Conservation (phyloP, 1,140 invertebrate species). For the Mya arenaria region DNA sequence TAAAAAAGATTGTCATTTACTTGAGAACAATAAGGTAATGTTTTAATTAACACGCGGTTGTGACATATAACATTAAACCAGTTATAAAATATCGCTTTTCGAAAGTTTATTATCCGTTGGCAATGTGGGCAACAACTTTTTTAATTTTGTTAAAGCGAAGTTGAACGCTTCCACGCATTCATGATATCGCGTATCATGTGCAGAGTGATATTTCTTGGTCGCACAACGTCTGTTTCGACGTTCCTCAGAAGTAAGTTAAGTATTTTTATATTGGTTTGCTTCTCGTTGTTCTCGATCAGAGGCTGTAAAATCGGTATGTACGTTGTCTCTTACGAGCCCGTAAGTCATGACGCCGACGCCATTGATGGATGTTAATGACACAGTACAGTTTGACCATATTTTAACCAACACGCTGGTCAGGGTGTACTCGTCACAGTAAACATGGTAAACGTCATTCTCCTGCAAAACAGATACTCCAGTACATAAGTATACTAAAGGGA, state of each 20-base stretch:
- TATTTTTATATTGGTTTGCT: slow-evolving; percentile 72
- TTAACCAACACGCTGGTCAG: slow-evolving; percentile 32
- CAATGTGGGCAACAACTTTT: slow-evolving; percentile 96
- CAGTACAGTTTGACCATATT: slow-evolving; percentile 45
- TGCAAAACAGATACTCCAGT: too few species aligned
- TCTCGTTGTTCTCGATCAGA: slow-evolving; percentile 42
- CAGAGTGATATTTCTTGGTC: slow-evolving; percentile 97
- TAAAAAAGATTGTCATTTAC: too few species aligned
- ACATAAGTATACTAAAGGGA: too few species aligned
- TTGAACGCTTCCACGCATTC: slow-evolving; percentile 94
- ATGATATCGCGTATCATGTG: slow-evolving; percentile 97
- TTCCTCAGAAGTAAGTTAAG: slow-evolving; percentile 88
- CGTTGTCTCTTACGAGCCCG: slow-evolving; percentile 15
- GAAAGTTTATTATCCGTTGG: slow-evolving; percentile 98
- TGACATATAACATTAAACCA: slow-evolving; percentile 96
- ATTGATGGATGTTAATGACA: background rate
- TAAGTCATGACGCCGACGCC: slow-evolving; percentile 2
- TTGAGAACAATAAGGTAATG: too few species aligned
- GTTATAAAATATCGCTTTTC: slow-evolving; percentile 97
- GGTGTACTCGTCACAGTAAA: slow-evolving; percentile 27
- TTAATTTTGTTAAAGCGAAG: slow-evolving; percentile 93
- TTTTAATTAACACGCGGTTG: too few species aligned
- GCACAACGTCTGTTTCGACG: slow-evolving; percentile 92
- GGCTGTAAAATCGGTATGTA: background rate
- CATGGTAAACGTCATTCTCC: too few species aligned